Conservation (phyloP, 1,140 invertebrate genomes). For the Drosophila littoralis region DNA sequence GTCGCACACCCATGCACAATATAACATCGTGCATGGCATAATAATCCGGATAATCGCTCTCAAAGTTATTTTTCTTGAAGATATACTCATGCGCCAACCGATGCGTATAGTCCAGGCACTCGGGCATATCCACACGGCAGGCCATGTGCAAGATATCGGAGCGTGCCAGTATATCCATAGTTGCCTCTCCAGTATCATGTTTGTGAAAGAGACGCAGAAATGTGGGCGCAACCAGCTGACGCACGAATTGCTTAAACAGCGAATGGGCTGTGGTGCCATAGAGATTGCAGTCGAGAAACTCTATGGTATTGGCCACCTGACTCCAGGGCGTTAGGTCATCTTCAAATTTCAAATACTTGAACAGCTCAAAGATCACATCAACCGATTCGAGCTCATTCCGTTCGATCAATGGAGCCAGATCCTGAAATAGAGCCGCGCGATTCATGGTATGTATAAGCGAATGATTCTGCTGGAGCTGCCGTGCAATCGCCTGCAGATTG, state of each 20-base stretch:
- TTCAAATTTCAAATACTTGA: constrained; percentile 87
- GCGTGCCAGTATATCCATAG: constrained; percentile 7
- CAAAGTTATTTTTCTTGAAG: constrained; percentile 42
- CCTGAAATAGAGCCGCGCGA: constrained; percentile 87
- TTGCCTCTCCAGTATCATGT: neutral
- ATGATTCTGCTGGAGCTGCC: constrained; percentile 83
- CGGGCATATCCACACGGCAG: constrained; percentile 61
- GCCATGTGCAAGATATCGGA: constrained; percentile 54
- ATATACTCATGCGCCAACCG: constrained; percentile 57
- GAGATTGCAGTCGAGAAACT: constrained; percentile 49
- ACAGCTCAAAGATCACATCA: constrained; percentile 82
- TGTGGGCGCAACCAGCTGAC: constrained; percentile 58
- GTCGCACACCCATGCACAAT: constrained; percentile 59
- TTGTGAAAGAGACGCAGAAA: constrained; percentile 59
- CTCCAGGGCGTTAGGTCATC: constrained; percentile 86
- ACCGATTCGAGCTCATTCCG: constrained; percentile 81
- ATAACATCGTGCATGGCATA: constrained; percentile 54
- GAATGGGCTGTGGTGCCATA: constrained; percentile 84
- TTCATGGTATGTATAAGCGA: constrained; percentile 86
- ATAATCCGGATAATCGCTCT: constrained; percentile 33
- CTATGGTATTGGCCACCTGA: constrained; percentile 50
- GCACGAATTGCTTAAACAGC: constrained; percentile 61
- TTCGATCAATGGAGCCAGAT: constrained; percentile 83
- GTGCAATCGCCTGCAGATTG: constrained; percentile 85
- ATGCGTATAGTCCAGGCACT: constrained; percentile 66